Percentiles rank a stretch among this genome's conserved stretches.
These are phyloP conservation scores for Pogonomyrmex californicus DNA, from an alignment of 1,140 invertebrate species.

Conservation along the genomic window DNA sequence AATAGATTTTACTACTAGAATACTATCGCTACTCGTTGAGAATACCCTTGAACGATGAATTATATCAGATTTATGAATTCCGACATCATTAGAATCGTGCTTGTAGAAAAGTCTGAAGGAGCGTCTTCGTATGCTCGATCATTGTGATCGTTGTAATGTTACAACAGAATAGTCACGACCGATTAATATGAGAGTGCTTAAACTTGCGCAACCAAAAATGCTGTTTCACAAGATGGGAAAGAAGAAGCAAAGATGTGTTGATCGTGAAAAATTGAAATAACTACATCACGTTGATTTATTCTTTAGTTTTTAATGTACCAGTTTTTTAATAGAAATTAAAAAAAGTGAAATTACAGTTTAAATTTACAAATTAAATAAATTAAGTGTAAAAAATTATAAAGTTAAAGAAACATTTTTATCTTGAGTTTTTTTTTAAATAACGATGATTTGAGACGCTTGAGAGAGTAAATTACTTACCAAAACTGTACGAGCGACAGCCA, in stretches of 20 bases:
- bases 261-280: conserved; percentile 38
- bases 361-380: background rate
- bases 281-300: conserved; percentile 8
- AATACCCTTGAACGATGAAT: conserved; percentile 49
- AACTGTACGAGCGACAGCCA: conserved; percentile 81
- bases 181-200: conserved; percentile 59
- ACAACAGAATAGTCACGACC: conserved; percentile 50
- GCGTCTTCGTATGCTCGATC: conserved; percentile 39
- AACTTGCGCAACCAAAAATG: conserved; percentile 52
- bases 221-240: conserved; percentile 41
- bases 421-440: background rate
- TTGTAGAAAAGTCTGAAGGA: conserved; percentile 8
- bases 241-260: conserved; percentile 27
- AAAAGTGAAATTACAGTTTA: background rate
- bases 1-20: background rate
- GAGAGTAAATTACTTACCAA: conserved; percentile 79
- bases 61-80: conserved; percentile 50
- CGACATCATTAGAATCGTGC: conserved; percentile 37
- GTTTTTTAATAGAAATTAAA: background rate
- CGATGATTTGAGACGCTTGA: background rate
- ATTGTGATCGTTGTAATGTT: conserved; percentile 38
- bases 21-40: background rate
- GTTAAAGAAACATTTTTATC: background rate
- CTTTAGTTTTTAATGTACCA: background rate
- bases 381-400: background rate